Evolutionary conservation across 2,113 vertebrate species (phyloP).

Genomic region (Ranitomeya variabilis): DNA sequence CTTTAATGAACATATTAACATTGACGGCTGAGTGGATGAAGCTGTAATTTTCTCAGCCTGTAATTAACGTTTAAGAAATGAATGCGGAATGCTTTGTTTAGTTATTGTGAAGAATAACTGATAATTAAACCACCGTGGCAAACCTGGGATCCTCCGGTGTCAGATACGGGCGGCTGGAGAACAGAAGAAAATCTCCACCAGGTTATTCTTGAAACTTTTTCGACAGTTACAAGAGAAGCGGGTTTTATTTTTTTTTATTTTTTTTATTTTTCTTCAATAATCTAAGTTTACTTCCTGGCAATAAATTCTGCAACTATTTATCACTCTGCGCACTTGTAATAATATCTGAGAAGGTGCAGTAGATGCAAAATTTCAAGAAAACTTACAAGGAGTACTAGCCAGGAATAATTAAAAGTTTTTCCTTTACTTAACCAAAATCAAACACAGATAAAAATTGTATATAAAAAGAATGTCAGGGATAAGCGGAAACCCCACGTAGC

Average conservation of each 20-base stretch:
- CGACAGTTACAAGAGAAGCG: background rate
- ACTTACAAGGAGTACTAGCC: too few species aligned
- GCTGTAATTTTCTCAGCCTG: background rate
- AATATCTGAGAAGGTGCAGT: background rate
- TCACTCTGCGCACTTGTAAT: background rate
- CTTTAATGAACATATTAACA: background rate
- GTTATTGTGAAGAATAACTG: conserved; percentile 3
- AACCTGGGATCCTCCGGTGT: background rate
- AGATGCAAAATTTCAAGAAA: too few species aligned
- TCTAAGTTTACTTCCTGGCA: background rate
- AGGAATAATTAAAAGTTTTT: too few species aligned
- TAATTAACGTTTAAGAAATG: conserved; percentile 24
- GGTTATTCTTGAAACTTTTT: background rate
- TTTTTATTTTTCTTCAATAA: background rate
- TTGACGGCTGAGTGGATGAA: background rate
- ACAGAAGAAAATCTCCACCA: background rate
- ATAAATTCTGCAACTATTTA: background rate
- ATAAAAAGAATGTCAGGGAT: too few species aligned
- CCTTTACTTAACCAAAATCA: too few species aligned
- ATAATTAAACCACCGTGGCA: background rate
- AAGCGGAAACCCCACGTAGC: too few species aligned
- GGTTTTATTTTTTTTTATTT: background rate
- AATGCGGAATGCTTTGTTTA: background rate
- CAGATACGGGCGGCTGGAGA: background rate
- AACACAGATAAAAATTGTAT: too few species aligned